Conservation (phyloP, 2,797 vertebrate species). For the Florisuga fusca region DNA sequence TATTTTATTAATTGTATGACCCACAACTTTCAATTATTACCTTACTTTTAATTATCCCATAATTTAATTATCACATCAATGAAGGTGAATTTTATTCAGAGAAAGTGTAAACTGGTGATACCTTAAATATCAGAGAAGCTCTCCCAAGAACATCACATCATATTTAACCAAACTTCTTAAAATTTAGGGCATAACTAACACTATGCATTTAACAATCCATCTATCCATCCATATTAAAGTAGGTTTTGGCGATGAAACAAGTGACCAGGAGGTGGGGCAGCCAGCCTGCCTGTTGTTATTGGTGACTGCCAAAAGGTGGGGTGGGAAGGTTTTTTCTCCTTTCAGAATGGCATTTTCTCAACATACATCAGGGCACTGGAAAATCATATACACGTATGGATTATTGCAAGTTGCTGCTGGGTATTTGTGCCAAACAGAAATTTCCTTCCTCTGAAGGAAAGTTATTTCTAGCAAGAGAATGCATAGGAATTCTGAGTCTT, state of each 20-base stretch:
- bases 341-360: neutral
- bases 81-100: neutral
- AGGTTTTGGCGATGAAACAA: neutral
- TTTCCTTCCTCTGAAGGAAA: neutral
- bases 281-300: neutral
- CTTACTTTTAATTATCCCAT: neutral
- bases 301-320: fast-evolving
- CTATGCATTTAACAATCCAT: fast-evolving
- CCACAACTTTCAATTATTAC: neutral
- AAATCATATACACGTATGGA: fast-evolving
- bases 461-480: neutral
- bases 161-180: neutral
- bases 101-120: neutral
- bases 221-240: neutral
- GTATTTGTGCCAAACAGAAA: neutral
- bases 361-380: fast-evolving
- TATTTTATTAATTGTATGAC: neutral
- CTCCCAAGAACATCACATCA: neutral
- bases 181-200: neutral
- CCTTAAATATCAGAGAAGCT: neutral
- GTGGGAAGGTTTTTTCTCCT: neutral
- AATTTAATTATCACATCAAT: neutral
- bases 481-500: neutral
- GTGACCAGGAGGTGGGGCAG: slow-evolving; percentile 40
- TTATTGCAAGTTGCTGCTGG: neutral